Percentiles rank a stretch among this genome's conserved stretches.
phyloP scores from a whole-genome alignment of 2,797 vertebrate species.

The Pantherophis vulpinus region DNA sequence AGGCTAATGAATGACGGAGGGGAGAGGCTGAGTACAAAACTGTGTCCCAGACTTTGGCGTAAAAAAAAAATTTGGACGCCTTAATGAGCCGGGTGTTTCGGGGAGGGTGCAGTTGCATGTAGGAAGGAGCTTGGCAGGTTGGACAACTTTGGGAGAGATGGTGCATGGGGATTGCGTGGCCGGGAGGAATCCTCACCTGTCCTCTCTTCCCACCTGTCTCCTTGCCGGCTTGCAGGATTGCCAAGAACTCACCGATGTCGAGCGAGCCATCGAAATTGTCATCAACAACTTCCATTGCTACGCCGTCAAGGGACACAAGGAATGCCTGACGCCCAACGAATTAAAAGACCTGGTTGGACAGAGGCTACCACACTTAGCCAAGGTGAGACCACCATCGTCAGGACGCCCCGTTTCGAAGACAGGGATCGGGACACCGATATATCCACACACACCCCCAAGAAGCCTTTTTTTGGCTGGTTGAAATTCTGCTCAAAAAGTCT shows the following conservation, averaged over 20 bases:
- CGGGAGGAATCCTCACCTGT: not conserved
- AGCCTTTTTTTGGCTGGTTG: not conserved
- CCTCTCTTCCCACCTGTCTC: accelerated
- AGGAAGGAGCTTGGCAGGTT: conserved; percentile 12
- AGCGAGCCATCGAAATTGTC: conserved; percentile 73
- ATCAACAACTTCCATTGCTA: conserved; percentile 77
- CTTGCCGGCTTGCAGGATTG: conserved; percentile 51
- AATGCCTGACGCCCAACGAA: conserved; percentile 69
- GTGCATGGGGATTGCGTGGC: not conserved
- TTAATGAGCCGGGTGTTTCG: not conserved
- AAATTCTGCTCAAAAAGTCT: not conserved
- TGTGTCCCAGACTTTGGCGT: not conserved
- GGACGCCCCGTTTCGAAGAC: not conserved
- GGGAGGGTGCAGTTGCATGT: conserved; percentile 11
- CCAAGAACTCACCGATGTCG: conserved; percentile 73
- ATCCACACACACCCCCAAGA: not conserved
- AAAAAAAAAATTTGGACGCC: not conserved
- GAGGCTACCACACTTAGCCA: conserved; percentile 72
- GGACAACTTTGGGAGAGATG: not conserved
- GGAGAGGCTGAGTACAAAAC: not conserved
- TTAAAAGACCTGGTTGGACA: conserved; percentile 72
- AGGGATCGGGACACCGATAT: not conserved
- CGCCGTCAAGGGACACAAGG: conserved; percentile 69
- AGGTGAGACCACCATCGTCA: conserved; percentile 54
- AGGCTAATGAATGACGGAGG: not conserved